Base-by-base conservation (phyloP, 2,797 vertebrate genomes). In the Coregonus ussuriensis region DNA sequence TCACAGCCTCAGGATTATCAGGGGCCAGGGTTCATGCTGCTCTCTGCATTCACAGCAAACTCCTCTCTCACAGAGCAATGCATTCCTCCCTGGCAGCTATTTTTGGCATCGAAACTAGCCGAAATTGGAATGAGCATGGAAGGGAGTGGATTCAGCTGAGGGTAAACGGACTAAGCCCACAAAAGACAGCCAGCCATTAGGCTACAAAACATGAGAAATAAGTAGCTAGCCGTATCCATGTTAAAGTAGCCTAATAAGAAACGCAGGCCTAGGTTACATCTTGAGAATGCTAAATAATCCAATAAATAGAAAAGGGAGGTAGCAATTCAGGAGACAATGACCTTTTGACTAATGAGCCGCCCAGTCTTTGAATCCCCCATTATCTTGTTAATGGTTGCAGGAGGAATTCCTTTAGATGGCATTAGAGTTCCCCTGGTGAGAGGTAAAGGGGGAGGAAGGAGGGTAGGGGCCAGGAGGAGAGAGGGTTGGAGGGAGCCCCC, bases 341-440 rank as follows among this genome's bases (percentile, higher is more conserved):
- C 84, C 84, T 83, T 84, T 70, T 77, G 75, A 67, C 82, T 90
- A 90, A 91, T 85, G 86, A 90, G 86, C 79, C 81, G 76, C 81
- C 63, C 68, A 72, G 79, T 76, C 83, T 82, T 85, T 62, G 51
- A 87, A 84, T 81, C 78, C 52, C 69, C 81, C 75, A 84, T 89
- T 88, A 88, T 89, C 85, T 82, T 75, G 68, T 86, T 89, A 89
- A 86, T 86, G 86, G 85, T 83, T 78, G 77, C 56, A 15, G 67
- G 82, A 90, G 86, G 87, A 90, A 92, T 91, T 90, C 90, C 89
- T 83, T 90, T 73, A 89, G 81, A 88, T 81, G 89, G 86, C 79
- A 87, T 90, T 89, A 89, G 76, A 82, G 79, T 84, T 81, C 83
- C 86, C 87, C 76, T 79, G 83, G 73, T 81, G 87, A 69, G 74